These are phyloP conservation scores for Copidosoma aretas DNA, from an alignment of 2,888 invertebrate species.

Conservation along the genomic window DNA sequence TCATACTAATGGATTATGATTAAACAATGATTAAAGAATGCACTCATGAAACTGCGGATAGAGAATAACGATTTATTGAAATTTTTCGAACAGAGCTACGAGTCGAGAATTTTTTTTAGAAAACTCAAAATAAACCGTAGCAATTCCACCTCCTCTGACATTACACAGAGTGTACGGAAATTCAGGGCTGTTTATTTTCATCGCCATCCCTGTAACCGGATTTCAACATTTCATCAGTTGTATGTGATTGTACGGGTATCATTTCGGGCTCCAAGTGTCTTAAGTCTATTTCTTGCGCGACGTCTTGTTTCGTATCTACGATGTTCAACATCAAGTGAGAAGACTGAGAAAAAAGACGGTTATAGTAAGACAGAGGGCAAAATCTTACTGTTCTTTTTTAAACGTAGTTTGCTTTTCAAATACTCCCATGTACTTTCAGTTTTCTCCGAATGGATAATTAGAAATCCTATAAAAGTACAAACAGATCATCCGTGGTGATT, in stretches of 20 bases:
- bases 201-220: constrained; percentile 40
- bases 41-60: no score
- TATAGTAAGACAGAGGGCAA: not conserved
- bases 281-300: constrained; percentile 5
- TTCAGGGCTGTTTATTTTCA: constrained; percentile 39
- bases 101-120: constrained; percentile 6
- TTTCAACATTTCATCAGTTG: constrained; percentile 37
- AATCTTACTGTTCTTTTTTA: constrained; percentile 31
- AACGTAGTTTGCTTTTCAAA: constrained; percentile 39
- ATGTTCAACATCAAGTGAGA: no score
- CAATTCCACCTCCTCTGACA: not conserved
- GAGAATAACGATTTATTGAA: not conserved
- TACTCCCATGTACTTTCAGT: constrained; percentile 30
- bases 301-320: constrained; percentile 7
- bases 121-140: not conserved
- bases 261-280: constrained; percentile 11
- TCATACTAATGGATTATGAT: no score
- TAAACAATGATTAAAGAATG: no score
- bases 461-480: constrained; percentile 14
- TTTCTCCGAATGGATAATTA: not conserved
- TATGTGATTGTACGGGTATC: constrained; percentile 23
- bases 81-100: not conserved
- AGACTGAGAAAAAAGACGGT: not conserved
- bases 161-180: not conserved
- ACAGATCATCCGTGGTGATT: not conserved